Percentiles rank a stretch among this genome's conserved stretches.
These are phyloP conservation scores for Alcis repandata DNA, from an alignment of 2,888 invertebrate genomes.

Conservation along the genomic window DNA sequence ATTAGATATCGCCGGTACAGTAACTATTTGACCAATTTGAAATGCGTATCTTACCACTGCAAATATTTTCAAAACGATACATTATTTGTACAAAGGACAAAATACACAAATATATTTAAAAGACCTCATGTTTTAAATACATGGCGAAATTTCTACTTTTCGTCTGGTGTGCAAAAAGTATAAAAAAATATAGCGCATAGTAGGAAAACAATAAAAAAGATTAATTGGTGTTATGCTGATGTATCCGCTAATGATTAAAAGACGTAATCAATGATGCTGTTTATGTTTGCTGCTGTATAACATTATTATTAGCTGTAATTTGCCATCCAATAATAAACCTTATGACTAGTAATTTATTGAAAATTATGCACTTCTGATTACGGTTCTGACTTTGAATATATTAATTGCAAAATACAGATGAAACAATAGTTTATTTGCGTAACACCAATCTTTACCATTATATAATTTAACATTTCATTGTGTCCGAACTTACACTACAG, in stretches of 20 bases:
- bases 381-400: background rate
- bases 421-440: constrained; percentile 21
- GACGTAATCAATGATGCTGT: constrained; percentile 11
- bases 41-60: constrained; percentile 82
- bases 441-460: constrained; percentile 14
- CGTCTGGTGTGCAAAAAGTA: constrained; percentile 64
- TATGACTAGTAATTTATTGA: constrained; percentile 44
- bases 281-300: constrained; percentile 14
- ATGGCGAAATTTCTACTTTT: constrained; percentile 66
- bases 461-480: background rate
- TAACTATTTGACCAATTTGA: constrained; percentile 79
- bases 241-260: constrained; percentile 25
- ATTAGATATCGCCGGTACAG: constrained; percentile 81
- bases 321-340: constrained; percentile 32
- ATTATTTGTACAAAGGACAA: constrained; percentile 78
- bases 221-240: constrained; percentile 33
- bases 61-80: constrained; percentile 68
- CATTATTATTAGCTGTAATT: background rate
- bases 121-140: constrained; percentile 49
- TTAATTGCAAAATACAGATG: background rate
- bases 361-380: constrained; percentile 10
- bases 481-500: constrained; percentile 48
- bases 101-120: constrained; percentile 59
- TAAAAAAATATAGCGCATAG: constrained; percentile 29
- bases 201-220: constrained; percentile 26